Base-by-base conservation (phyloP, 2,888 invertebrate genomes). In the Unio delphinus region DNA sequence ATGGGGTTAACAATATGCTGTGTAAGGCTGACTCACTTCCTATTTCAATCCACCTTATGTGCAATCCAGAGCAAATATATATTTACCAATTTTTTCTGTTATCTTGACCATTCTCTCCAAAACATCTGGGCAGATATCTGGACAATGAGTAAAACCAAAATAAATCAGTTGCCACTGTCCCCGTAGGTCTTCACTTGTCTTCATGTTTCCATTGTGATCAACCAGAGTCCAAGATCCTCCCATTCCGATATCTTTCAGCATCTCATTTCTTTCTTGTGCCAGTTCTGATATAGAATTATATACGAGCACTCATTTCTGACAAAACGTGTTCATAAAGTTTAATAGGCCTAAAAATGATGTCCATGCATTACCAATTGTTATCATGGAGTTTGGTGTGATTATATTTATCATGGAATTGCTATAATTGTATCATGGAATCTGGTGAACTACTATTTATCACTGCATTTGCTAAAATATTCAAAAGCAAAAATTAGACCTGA, bases 121-220 rank as follows among this genome's bases (percentile, higher is more conserved):
- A 91, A 99, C 99, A 91, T 99, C 99, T 0, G 99, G 99, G 89
- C 99, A 99, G 80, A 99, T 94, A 89, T 99, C 99, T 0, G 99
- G 99, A 88, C 99, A 99, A 89, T 99, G 98, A 0, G 98, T 99
- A 89, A 99, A 99, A 28, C 99, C 99, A 91, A 99, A 99, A 90
- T 99, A 99, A 83, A 99, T 94, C 55, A 99, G 90, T 30, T 96
- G 85, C 99, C 99, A 99, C 89, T 97, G 93, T 4, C 99, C 99
- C 58, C 94, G 74, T 86, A 97, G 96, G 83, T 99, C 98, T 76
- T 94, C 92, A 70, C 95, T 96, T 61, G 82, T 95, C 45, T 94
- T 92, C 60, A 92, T 80, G 73, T 89, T 82, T 3, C 90, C 90
- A 67, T 87, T 80, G 65, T 89, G 89, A 79, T 92, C 91, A 6